These are phyloP conservation scores for Parnassius mnemosyne DNA, from an alignment of 2,888 invertebrate genomes.

Conservation along the genomic window DNA sequence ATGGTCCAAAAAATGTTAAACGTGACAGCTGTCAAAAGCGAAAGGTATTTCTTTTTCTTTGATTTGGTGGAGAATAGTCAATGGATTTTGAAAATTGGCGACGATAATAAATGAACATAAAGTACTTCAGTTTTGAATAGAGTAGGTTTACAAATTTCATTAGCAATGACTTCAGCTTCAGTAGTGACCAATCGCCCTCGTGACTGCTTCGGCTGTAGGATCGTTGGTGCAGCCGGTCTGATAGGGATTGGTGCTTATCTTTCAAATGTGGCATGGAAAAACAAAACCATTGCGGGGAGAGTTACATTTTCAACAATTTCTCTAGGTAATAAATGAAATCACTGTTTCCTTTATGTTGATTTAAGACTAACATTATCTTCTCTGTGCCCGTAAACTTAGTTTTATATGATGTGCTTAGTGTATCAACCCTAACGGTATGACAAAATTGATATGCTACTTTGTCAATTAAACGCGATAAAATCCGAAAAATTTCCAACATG, in stretches of 20 bases:
- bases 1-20: too few relatives aligned
- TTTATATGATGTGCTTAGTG: too few relatives aligned
- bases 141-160: not conserved
- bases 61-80: too few relatives aligned
- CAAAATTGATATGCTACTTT: too few relatives aligned
- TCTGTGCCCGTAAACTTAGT: not conserved
- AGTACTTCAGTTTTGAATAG: too few relatives aligned
- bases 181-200: slow-evolving; percentile 62
- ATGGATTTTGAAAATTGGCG: too few relatives aligned
- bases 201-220: slow-evolving; percentile 81
- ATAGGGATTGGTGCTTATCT: slow-evolving; percentile 83
- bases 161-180: slow-evolving; percentile 48
- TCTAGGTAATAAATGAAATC: slow-evolving; percentile 55
- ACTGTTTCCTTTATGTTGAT: not conserved
- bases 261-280: slow-evolving; percentile 76
- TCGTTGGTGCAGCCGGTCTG: slow-evolving; percentile 81
- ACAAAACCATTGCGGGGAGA: slow-evolving; percentile 69
- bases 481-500: too few relatives aligned
- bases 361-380: not conserved
- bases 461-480: too few relatives aligned
- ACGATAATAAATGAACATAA: too few relatives aligned
- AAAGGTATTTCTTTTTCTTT: too few relatives aligned
- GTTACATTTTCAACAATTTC: slow-evolving; percentile 67
- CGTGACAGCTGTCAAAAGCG: too few relatives aligned
- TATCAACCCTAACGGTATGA: too few relatives aligned